These are phyloP conservation scores for Perizoma flavofasciatum DNA, from an alignment of 2,888 invertebrate species.

Conservation along the genomic window DNA sequence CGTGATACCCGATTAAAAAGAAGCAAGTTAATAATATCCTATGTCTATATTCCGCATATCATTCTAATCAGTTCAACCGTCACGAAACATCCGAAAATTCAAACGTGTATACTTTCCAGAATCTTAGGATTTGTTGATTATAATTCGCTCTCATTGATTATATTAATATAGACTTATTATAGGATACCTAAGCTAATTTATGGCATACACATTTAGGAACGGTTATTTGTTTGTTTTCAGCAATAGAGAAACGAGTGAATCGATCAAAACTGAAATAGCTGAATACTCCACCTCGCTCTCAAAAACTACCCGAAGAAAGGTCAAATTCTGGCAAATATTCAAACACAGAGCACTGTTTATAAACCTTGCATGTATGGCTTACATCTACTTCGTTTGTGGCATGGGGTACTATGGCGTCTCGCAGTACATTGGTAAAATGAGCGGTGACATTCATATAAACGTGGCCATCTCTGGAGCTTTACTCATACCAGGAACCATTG, in stretches of 20 bases:
- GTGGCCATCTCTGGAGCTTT: conserved; percentile 88
- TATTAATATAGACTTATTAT: too few relatives aligned
- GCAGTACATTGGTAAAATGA: conserved; percentile 89
- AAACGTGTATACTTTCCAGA: too few relatives aligned
- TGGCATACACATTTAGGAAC: too few relatives aligned
- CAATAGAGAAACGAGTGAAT: conserved; percentile 46
- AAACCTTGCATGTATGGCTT: conserved; percentile 86
- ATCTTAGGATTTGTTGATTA: too few relatives aligned
- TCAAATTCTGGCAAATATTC: conserved; percentile 66
- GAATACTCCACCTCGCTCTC: conserved; percentile 42
- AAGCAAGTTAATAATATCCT: too few relatives aligned
- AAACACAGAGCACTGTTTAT: conserved; percentile 77
- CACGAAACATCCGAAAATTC: too few relatives aligned
- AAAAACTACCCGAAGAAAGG: conserved; percentile 34
- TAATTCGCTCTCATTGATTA: too few relatives aligned
- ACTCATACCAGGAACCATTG: conserved; percentile 85
- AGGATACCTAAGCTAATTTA: too few relatives aligned
- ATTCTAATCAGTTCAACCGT: too few relatives aligned
- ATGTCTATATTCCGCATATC: too few relatives aligned
- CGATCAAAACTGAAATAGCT: conserved; percentile 57
- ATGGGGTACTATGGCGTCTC: conserved; percentile 93
- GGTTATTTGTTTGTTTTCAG: conserved; percentile 47
- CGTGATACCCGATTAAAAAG: too few relatives aligned
- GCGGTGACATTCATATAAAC: conserved; percentile 90
- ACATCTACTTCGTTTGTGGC: conserved; percentile 90